Evolutionary conservation across 2,113 vertebrate genomes (phyloP).

Genomic region (Sardina pilchardus): DNA sequence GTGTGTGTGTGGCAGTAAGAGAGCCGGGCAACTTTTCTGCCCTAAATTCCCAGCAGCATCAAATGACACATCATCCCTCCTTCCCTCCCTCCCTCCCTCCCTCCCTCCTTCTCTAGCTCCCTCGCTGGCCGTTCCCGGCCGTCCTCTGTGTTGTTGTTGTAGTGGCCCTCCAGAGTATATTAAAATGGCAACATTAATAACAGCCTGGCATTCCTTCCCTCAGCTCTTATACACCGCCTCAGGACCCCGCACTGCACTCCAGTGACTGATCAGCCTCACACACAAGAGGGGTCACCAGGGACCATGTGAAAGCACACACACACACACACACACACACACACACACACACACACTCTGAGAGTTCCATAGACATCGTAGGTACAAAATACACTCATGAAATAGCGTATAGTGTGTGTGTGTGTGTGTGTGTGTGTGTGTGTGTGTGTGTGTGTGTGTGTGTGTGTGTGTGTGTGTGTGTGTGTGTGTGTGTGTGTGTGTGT

Average conservation of each 20-base stretch:
- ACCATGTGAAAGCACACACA: not conserved
- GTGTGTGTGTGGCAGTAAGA: not conserved
- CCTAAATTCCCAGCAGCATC: not conserved
- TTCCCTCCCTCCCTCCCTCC: too few relatives aligned
- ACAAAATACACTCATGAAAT: not conserved
- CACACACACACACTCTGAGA: not conserved
- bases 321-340: not conserved
- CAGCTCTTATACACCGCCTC: too few relatives aligned
- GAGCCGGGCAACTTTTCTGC: not conserved
- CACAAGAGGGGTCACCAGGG: not conserved
- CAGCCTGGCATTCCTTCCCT: not conserved
- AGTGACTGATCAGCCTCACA: not conserved
- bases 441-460: not conserved
- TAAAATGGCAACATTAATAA: not conserved
- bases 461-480: too few relatives aligned
- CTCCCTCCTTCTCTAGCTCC: not conserved
- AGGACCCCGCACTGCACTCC: too few relatives aligned
- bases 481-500: not conserved
- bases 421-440: too few relatives aligned
- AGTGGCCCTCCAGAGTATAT: not conserved
- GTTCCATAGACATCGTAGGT: not conserved
- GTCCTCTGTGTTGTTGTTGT: not conserved
- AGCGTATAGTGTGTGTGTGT: not conserved
- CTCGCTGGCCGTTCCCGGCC: not conserved
- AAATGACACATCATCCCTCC: not conserved